Conservation (phyloP, 1,140 invertebrate species). For the Drosophila tani region DNA sequence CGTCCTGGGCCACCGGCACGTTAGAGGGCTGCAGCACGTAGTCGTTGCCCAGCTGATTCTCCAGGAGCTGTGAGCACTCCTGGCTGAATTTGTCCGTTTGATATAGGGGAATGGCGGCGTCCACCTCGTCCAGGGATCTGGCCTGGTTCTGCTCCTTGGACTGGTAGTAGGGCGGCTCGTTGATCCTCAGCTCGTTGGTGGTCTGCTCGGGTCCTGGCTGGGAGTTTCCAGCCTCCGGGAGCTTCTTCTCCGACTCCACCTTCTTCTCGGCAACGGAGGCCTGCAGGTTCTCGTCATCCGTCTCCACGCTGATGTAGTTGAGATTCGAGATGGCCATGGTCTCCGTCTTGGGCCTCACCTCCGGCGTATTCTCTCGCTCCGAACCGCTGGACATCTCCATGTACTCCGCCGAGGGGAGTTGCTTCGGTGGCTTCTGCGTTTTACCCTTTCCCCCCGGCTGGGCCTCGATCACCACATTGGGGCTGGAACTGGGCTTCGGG, state of each 20-base stretch:
- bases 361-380: slow-evolving; percentile 76
- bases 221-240: slow-evolving; percentile 34
- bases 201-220: slow-evolving; percentile 63
- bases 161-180: slow-evolving; percentile 82
- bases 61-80: slow-evolving; percentile 81
- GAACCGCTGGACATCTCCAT: slow-evolving; percentile 85
- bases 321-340: slow-evolving; percentile 82
- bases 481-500: slow-evolving; percentile 38
- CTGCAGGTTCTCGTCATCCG: slow-evolving; percentile 79
- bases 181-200: slow-evolving; percentile 81
- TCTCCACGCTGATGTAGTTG: slow-evolving; percentile 83
- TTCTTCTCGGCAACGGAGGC: slow-evolving; percentile 70
- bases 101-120: slow-evolving; percentile 45
- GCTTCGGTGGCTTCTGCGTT: slow-evolving; percentile 61
- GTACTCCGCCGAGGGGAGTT: slow-evolving; percentile 70
- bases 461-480: slow-evolving; percentile 68
- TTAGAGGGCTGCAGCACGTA: slow-evolving; percentile 84
- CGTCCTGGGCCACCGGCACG: slow-evolving; percentile 62
- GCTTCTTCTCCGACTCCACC: slow-evolving; percentile 69
- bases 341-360: slow-evolving; percentile 64
- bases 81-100: slow-evolving; percentile 82
- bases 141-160: slow-evolving; percentile 81
- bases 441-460: slow-evolving; percentile 48
- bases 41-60: slow-evolving; percentile 79
- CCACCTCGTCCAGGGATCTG: slow-evolving; percentile 68